Base-by-base conservation (phyloP, 2,113 vertebrate species). In the Lycaon pictus region DNA sequence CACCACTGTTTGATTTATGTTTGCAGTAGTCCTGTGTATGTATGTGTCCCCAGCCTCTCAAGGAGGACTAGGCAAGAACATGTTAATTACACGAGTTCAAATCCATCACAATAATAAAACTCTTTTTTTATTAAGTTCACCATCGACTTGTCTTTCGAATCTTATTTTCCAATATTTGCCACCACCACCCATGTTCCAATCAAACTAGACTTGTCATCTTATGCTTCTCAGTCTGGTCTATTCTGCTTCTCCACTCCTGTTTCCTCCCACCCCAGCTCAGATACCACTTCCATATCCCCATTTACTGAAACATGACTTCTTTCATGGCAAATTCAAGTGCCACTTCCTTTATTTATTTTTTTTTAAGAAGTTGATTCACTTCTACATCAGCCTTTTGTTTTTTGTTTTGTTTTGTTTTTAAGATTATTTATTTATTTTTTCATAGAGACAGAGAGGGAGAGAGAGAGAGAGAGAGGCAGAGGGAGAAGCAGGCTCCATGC, bases 21-120 rank as follows among this genome's bases (percentile, higher is more conserved):
- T 82, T 43, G 19, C 9, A 1, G 48, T 1, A 3, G 13, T 11
- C 17, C 4, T 3, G 1, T 23, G 15, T 2, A 23, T 3, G 22
- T 29, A 4, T 10, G 15, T 48, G n/a, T 37, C 20, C 51, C 63
- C 76, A 92, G 85, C 69, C 19, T 71, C 81, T 80, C 65, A 56
- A 11, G 19, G 0, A 71, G 23, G 5, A 25, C 27, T 53, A 60
- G 15, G 35, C 62, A 82, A 90, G 55, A 79, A 77, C 1, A 15
- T 19, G 32, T 10, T 25, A 63, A 76, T 56, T 56, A 51, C 37
- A 62, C 51, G 16, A 1, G 32, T 76, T 86, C 72, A 63, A 86
- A 79, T 63, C 29, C 29, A 56, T 72, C 17, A 13, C 63, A 58
- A 51, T 16, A 67, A 35, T 25, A 32, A 81, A 20, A 15, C 2